Conservation (phyloP, 2,888 invertebrate genomes). For the Dysmachus trigonus region DNA sequence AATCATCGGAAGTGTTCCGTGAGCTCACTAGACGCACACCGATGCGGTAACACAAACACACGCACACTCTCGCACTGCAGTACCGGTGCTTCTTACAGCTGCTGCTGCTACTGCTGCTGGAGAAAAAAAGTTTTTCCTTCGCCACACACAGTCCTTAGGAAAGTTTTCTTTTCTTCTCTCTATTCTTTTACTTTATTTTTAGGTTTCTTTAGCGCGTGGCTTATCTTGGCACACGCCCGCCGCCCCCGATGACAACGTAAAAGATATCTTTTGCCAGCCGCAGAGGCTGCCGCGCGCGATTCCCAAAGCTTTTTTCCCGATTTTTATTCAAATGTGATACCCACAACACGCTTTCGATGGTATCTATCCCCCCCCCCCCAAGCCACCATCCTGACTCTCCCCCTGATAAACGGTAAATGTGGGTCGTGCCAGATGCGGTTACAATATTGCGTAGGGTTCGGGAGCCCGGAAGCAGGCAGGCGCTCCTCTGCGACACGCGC, state of each 20-base stretch:
- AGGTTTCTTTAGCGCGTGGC: conserved; percentile 1
- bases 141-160: background rate
- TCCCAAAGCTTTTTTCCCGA: background rate
- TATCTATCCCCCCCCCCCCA: background rate
- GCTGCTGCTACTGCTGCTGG: background rate
- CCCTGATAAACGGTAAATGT: background rate
- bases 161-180: background rate
- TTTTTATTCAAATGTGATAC: background rate
- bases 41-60: background rate
- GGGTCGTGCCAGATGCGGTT: background rate
- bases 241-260: background rate
- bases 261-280: background rate
- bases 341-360: background rate
- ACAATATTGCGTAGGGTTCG: background rate
- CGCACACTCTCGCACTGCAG: too few species aligned
- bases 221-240: background rate
- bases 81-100: background rate
- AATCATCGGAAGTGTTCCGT: background rate
- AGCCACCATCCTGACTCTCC: background rate
- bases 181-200: background rate
- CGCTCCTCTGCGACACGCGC: background rate
- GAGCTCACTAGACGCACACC: background rate
- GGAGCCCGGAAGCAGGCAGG: background rate
- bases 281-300: background rate
- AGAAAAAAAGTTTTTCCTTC: conserved; percentile 6